These are phyloP conservation scores for Mesoligia furuncula DNA, from an alignment of 2,888 invertebrate genomes.

Conservation along the genomic window DNA sequence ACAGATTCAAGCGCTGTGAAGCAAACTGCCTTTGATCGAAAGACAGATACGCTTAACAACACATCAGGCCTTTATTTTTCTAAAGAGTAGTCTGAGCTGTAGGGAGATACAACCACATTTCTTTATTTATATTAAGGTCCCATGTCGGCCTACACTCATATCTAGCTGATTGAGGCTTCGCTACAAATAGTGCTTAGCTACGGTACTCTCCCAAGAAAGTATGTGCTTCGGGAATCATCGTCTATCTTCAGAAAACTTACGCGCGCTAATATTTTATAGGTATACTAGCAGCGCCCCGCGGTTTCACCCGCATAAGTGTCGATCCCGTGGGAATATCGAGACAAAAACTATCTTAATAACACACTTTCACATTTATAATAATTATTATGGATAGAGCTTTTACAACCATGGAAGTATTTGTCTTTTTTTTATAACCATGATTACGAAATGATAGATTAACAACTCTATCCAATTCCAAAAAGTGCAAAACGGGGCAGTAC, in stretches of 20 bases:
- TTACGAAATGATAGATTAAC: too few species aligned
- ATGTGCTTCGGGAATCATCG: background rate
- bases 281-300: too few species aligned
- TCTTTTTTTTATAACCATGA: background rate
- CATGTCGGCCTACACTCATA: background rate
- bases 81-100: background rate
- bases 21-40: background rate
- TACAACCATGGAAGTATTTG: background rate
- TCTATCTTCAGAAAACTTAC: background rate
- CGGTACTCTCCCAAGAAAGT: background rate
- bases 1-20: background rate
- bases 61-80: background rate
- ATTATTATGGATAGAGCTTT: background rate
- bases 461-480: background rate
- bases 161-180: background rate
- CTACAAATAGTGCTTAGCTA: background rate
- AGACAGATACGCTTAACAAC: background rate
- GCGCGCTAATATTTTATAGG: background rate
- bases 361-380: too few species aligned
- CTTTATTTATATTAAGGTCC: background rate
- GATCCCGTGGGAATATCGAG: too few species aligned
- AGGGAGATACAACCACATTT: background rate
- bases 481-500: background rate
- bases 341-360: too few species aligned
- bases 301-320: too few species aligned